These are phyloP conservation scores for Stenotaenia linearis DNA, from an alignment of 2,888 invertebrate genomes.

Conservation along the genomic window DNA sequence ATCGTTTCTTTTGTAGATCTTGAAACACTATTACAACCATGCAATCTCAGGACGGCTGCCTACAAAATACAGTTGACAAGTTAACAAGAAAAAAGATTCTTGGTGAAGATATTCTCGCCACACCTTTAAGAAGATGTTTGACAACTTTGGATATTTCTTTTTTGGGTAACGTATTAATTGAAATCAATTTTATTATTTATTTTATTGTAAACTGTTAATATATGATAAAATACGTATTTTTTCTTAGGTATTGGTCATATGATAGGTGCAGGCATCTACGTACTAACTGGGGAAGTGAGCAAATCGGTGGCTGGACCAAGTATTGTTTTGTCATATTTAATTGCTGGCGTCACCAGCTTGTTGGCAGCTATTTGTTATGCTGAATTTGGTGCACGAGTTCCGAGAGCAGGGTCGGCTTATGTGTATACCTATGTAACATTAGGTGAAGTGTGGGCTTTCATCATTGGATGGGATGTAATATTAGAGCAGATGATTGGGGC, in stretches of 20 bases:
- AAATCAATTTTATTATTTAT: neutral
- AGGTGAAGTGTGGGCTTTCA: constrained; percentile 46
- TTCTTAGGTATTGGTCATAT: constrained; percentile 79
- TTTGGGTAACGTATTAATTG: constrained; percentile 58
- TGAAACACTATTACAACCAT: no score
- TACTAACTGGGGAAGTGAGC: constrained; percentile 78
- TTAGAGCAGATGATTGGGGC: constrained; percentile 54
- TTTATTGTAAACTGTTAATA: no score
- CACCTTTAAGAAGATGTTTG: constrained; percentile 78
- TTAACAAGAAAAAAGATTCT: constrained; percentile 13
- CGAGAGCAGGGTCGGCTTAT: constrained; percentile 48
- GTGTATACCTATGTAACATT: constrained; percentile 46
- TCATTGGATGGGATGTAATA: constrained; percentile 41
- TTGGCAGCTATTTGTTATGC: constrained; percentile 65
- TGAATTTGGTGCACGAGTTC: constrained; percentile 48
- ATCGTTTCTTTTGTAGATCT: no score
- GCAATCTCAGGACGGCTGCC: no score
- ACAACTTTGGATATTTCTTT: constrained; percentile 84
- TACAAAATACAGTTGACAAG: neutral
- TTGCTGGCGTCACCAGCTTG: constrained; percentile 74
- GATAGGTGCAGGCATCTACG: constrained; percentile 93
- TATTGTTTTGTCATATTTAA: constrained; percentile 60
- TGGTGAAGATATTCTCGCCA: constrained; percentile 54
- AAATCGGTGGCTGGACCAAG: constrained; percentile 74
- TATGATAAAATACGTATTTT: neutral